Evolutionary conservation across 2,797 vertebrate genomes (phyloP).

Genomic region (Artibeus lituratus): DNA sequence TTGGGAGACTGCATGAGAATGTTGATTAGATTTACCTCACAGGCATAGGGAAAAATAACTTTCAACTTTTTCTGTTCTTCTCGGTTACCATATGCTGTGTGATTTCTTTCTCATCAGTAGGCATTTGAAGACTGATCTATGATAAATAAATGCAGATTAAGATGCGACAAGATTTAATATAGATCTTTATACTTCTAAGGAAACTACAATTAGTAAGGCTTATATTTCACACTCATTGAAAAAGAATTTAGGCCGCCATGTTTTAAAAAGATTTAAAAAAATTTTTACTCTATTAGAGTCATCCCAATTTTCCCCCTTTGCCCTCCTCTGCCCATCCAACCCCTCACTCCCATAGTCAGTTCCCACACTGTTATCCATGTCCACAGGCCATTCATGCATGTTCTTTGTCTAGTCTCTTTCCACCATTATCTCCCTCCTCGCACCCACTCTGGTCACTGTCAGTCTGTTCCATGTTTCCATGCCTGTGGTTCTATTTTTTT

Average conservation of each 20-base stretch:
- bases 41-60: background rate
- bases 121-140: constrained; percentile 42
- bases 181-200: constrained; percentile 31
- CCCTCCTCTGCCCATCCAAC: background rate
- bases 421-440: background rate
- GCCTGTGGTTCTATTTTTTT: background rate
- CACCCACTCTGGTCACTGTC: background rate
- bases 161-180: constrained; percentile 60
- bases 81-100: constrained; percentile 24
- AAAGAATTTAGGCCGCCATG: background rate
- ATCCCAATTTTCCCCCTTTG: background rate
- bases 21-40: constrained; percentile 2
- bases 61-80: background rate
- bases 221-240: background rate
- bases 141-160: constrained; percentile 67
- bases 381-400: background rate
- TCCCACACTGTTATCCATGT: background rate
- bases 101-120: constrained; percentile 48
- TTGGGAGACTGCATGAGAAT: background rate
- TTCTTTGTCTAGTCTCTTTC: background rate
- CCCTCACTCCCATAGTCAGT: background rate
- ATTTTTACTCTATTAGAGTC: background rate
- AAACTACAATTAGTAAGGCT: constrained; percentile 41
- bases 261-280: background rate
- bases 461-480: background rate